These are phyloP conservation scores for Castor canadensis DNA, from an alignment of 2,113 vertebrate genomes.

Conservation along the genomic window DNA sequence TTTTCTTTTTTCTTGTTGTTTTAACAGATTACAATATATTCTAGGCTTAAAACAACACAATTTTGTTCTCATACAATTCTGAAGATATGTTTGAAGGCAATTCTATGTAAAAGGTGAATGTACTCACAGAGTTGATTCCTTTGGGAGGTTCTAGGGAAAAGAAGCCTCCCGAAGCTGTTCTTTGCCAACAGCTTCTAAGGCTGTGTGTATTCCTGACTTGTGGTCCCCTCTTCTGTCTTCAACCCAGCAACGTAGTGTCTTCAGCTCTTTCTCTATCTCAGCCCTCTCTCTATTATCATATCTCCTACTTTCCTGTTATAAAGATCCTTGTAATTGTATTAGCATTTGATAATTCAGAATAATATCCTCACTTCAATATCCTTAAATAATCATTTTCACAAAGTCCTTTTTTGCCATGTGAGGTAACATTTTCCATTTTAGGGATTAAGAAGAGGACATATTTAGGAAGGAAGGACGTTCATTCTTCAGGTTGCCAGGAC, in stretches of 20 bases:
- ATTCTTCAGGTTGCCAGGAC: background rate
- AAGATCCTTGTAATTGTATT: background rate
- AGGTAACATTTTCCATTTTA: background rate
- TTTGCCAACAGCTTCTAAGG: background rate
- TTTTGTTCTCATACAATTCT: background rate
- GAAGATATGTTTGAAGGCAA: background rate
- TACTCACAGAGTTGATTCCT: background rate
- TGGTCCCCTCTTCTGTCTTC: background rate
- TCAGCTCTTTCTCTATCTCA: background rate
- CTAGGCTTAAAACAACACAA: background rate
- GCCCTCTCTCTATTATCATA: background rate
- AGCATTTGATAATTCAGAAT: background rate
- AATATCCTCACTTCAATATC: background rate
- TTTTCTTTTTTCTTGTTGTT: background rate
- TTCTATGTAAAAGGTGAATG: background rate
- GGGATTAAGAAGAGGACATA: background rate
- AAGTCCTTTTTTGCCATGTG: background rate
- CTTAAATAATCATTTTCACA: background rate
- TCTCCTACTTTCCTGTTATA: too few species aligned
- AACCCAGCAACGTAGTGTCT: background rate
- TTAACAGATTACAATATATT: background rate
- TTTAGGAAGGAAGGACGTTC: too few species aligned
- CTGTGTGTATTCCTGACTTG: background rate
- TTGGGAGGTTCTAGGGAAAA: background rate
- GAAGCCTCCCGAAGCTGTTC: too few species aligned